A percentile compares a stretch with the other conserved stretches of the same genome.
phyloP scores from a whole-genome alignment of 1,140 invertebrate species.

The Pogonomyrmex californicus region DNA sequence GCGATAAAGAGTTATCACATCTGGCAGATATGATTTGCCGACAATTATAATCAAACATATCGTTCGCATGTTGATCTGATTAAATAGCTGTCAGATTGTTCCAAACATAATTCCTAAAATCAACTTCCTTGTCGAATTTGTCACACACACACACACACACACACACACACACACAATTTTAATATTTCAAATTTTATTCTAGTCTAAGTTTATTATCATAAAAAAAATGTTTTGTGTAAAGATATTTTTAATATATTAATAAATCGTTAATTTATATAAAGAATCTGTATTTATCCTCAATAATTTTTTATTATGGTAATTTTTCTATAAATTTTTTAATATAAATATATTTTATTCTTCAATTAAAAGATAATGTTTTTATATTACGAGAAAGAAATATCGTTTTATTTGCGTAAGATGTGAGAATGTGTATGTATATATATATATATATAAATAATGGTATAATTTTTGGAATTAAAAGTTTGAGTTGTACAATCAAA shows the following conservation, averaged over 20 bases:
- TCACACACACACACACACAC: background rate
- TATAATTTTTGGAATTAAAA: conserved; percentile 19
- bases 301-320: background rate
- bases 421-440: background rate
- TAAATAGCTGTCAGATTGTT: background rate
- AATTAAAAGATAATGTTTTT: background rate
- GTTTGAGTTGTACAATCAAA: background rate
- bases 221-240: background rate
- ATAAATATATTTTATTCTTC: background rate
- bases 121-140: background rate
- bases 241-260: background rate
- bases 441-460: background rate
- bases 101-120: background rate
- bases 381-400: background rate
- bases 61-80: background rate
- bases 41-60: conserved; percentile 57
- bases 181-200: background rate
- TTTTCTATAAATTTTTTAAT: background rate
- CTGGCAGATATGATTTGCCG: conserved; percentile 1
- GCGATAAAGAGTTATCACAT: conserved; percentile 62
- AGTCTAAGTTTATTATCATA: background rate
- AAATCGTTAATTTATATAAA: background rate
- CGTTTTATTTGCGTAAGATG: background rate
- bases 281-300: background rate
- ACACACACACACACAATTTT: too few relatives aligned